Evolutionary conservation across 2,113 vertebrate species (phyloP).

Genomic region (Carettochelys insculpta): DNA sequence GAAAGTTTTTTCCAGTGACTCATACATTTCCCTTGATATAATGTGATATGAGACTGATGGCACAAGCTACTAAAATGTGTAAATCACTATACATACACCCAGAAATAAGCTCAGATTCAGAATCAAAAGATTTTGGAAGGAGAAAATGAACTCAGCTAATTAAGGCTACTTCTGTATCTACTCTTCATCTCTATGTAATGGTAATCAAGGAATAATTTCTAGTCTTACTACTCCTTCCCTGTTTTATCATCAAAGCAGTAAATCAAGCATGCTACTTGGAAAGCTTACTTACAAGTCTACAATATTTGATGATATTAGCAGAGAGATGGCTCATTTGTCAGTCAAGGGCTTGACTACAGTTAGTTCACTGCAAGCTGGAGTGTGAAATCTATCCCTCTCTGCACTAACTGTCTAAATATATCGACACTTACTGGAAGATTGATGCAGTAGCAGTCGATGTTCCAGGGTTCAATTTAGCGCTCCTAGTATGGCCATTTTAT

Average conservation of each 20-base stretch:
- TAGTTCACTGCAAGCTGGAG: neutral
- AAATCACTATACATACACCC: neutral
- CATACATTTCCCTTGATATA: neutral
- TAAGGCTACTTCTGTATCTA: neutral
- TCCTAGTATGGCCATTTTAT: no score
- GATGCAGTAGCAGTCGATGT: no score
- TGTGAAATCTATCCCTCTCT: neutral
- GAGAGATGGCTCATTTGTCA: conserved; percentile 17
- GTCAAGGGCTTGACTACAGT: neutral
- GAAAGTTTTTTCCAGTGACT: conserved; percentile 10
- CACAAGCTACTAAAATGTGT: neutral
- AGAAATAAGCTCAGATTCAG: neutral
- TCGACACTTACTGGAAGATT: no score
- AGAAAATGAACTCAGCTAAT: neutral
- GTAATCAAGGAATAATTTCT: neutral
- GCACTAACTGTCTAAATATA: neutral
- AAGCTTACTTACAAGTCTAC: neutral
- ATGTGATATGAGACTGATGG: neutral
- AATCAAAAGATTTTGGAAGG: neutral
- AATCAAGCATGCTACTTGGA: conserved; percentile 34
- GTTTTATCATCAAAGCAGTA: conserved; percentile 21
- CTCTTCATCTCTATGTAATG: neutral
- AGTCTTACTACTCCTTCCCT: neutral
- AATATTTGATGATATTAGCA: conserved; percentile 43
- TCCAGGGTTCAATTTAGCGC: no score